Percentiles rank a stretch among this genome's conserved stretches.
Evolutionary conservation across 2,113 vertebrate species (phyloP).

Genomic region (Hydrochoerus hydrochaeris): DNA sequence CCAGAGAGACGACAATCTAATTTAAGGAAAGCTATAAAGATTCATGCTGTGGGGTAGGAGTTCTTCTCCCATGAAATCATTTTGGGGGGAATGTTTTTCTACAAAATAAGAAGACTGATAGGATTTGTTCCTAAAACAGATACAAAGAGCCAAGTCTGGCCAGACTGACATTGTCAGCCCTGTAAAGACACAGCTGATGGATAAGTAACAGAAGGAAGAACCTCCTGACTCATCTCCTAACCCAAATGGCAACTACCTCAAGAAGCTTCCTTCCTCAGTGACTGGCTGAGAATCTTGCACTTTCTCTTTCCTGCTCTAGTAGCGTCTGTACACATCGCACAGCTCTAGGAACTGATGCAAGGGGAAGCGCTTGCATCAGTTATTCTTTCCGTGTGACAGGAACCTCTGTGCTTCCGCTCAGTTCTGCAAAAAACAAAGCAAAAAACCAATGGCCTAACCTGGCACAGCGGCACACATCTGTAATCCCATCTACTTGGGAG

Average conservation of each 20-base stretch:
- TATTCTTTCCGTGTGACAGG: neutral
- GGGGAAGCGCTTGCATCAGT: neutral
- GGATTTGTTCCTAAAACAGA: conserved; percentile 13
- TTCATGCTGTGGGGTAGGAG: neutral
- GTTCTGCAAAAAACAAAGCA: neutral
- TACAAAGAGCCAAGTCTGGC: neutral
- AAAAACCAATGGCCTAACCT: too few relatives aligned
- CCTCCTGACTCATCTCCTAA: conserved; percentile 39
- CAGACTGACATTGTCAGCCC: neutral
- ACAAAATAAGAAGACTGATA: conserved; percentile 18
- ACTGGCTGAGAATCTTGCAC: neutral
- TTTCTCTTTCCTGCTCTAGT: neutral
- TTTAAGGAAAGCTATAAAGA: neutral
- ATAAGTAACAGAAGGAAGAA: conserved; percentile 13
- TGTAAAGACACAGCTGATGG: neutral
- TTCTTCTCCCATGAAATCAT: neutral
- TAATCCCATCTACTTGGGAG: neutral
- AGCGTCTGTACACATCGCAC: neutral
- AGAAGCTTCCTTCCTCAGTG: neutral
- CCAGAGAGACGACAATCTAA: neutral
- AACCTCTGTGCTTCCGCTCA: neutral
- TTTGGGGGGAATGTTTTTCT: neutral
- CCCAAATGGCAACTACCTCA: neutral
- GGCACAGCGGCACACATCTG: neutral
- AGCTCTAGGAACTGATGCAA: neutral